These are phyloP conservation scores for Cetoscarus ocellatus DNA, from an alignment of 2,797 vertebrate genomes.

Conservation along the genomic window DNA sequence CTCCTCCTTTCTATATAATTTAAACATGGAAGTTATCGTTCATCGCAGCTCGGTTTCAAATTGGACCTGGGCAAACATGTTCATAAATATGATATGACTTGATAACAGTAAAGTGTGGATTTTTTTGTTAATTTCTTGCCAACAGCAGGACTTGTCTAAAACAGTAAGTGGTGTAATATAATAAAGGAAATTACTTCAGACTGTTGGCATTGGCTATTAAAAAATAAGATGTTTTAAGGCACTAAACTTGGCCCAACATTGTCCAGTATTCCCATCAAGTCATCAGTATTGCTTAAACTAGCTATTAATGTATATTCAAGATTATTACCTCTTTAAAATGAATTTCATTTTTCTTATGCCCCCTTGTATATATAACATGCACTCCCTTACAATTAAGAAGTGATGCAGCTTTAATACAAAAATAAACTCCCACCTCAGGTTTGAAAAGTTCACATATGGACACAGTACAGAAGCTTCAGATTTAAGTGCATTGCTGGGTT, in stretches of 20 bases:
- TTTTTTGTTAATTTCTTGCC: conserved; percentile 5
- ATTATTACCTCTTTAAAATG: conserved; percentile 1
- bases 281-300: conserved; percentile 20
- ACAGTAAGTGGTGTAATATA: conserved; percentile 19
- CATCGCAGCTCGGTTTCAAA: conserved; percentile 9
- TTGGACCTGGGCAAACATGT: conserved; percentile 3
- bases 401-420: conserved; percentile 52
- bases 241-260: conserved; percentile 28
- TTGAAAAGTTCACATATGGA: conserved; percentile 33
- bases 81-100: conserved; percentile 25
- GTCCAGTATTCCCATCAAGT: conserved; percentile 35
- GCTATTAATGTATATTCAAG: conserved; percentile 23
- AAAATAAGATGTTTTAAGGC: conserved; percentile 19
- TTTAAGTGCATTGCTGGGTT: conserved; percentile 13
- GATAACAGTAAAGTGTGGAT: conserved; percentile 19
- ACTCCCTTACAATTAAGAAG: conserved; percentile 42
- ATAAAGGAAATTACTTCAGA: conserved; percentile 34
- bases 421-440: conserved; percentile 61
- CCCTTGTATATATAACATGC: conserved; percentile 53
- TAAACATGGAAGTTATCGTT: conserved; percentile 8
- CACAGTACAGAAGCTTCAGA: conserved; percentile 13
- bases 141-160: conserved; percentile 14
- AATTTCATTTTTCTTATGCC: conserved; percentile 10
- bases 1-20: background rate
- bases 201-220: conserved; percentile 19